A percentile compares a stretch with the other conserved stretches of the same genome.
phyloP scores from a whole-genome alignment of 2,797 vertebrate genomes.

The Myoxocephalus aenaeus region DNA sequence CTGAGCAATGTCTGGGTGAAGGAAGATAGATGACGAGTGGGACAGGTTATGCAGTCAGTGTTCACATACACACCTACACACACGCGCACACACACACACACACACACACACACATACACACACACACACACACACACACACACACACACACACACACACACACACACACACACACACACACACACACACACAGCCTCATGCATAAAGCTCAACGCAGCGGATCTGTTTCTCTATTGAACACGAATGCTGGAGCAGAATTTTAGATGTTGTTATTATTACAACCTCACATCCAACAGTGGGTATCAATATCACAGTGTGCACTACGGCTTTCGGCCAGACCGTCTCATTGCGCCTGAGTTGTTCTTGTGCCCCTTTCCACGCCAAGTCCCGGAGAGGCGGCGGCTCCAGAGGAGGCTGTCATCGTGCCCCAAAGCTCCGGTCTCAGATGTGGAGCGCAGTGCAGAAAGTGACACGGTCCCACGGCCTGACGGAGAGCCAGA shows the following conservation, averaged over 20 bases:
- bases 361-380: slow-evolving; percentile 14
- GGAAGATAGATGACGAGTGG: slow-evolving; percentile 45
- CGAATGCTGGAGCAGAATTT: slow-evolving; percentile 16
- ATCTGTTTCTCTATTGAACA: slow-evolving; percentile 23
- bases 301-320: slow-evolving; percentile 24
- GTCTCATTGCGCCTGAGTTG: slow-evolving; percentile 32
- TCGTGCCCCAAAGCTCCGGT: slow-evolving; percentile 39
- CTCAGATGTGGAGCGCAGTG: slow-evolving; percentile 83
- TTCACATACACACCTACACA: slow-evolving; percentile 4
- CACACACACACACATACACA: not conserved
- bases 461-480: slow-evolving; percentile 79
- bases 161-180: not conserved
- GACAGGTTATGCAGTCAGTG: slow-evolving; percentile 41
- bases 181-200: not conserved
- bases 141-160: not conserved
- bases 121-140: too few species aligned
- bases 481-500: slow-evolving; percentile 57
- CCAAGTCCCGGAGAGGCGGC: slow-evolving; percentile 73
- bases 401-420: slow-evolving; percentile 77
- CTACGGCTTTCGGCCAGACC: slow-evolving; percentile 16
- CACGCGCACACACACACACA: not conserved
- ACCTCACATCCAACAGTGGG: slow-evolving; percentile 21
- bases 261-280: slow-evolving; percentile 14
- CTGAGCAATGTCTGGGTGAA: slow-evolving; percentile 45
- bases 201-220: slow-evolving; percentile 13